Conservation (phyloP, 2,113 vertebrate species). For the Pao palembangensis region DNA sequence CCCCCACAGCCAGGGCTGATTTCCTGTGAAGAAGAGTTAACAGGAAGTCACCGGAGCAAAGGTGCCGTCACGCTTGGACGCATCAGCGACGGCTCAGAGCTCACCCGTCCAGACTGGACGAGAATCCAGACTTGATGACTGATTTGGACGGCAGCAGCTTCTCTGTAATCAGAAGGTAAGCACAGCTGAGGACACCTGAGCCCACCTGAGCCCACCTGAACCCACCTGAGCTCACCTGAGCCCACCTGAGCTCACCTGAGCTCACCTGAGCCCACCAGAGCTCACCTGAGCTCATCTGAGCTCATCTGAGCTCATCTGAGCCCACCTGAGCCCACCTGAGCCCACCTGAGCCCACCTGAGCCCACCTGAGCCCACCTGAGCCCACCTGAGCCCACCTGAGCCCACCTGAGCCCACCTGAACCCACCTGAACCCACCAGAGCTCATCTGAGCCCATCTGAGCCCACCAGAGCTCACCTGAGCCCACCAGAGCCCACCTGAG, state of each 20-base stretch:
- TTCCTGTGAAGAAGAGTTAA: slow-evolving; percentile 39
- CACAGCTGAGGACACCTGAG: neutral
- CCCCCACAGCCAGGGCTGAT: slow-evolving; percentile 28
- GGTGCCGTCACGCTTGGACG: neutral
- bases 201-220: too few species aligned
- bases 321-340: too few species aligned
- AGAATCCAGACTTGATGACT: slow-evolving; percentile 62
- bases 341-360: neutral
- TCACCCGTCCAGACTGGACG: slow-evolving; percentile 62
- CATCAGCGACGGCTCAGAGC: neutral
- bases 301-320: neutral
- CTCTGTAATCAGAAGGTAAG: slow-evolving; percentile 61
- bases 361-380: too few species aligned
- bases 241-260: neutral
- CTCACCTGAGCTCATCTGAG: too few species aligned
- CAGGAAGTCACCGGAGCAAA: neutral
- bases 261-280: too few species aligned
- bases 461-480: too few species aligned
- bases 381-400: neutral
- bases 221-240: too few species aligned
- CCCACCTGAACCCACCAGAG: too few species aligned
- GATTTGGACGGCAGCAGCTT: slow-evolving; percentile 73
- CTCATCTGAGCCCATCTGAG: neutral
- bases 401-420: too few species aligned
- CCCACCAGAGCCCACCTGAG: too few species aligned